A percentile compares a stretch with the other conserved stretches of the same genome.
phyloP scores from a whole-genome alignment of 2,797 vertebrate genomes.

The Loris lydekkerianus region DNA sequence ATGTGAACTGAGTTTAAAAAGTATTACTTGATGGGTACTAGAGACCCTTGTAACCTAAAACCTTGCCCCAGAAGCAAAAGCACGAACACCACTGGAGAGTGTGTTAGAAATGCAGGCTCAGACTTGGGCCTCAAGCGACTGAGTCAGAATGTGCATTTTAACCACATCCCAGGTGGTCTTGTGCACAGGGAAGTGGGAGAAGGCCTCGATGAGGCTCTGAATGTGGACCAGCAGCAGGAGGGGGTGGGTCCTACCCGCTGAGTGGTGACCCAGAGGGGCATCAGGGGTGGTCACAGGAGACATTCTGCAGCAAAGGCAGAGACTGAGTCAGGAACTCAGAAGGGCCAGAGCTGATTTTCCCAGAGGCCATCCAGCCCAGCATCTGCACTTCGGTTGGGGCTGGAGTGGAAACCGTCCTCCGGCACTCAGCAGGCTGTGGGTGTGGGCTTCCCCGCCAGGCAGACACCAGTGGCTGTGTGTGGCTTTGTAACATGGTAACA shows the following conservation, averaged over 20 bases:
- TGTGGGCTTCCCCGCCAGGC: background rate
- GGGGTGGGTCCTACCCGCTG: background rate
- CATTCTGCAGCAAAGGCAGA: background rate
- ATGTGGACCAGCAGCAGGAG: background rate
- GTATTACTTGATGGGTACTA: background rate
- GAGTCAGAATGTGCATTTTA: background rate
- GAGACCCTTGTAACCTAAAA: background rate
- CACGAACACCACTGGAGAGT: background rate
- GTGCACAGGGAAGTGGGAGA: rapidly evolving
- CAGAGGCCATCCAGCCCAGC: background rate
- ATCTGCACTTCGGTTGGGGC: background rate
- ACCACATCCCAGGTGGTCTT: background rate
- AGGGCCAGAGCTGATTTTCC: background rate
- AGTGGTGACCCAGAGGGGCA: background rate
- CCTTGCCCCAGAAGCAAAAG: background rate
- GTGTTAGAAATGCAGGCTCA: background rate
- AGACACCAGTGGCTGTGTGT: background rate
- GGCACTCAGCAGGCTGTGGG: background rate
- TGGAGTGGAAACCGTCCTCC: background rate
- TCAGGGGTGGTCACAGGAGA: background rate
- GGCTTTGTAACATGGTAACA: background rate
- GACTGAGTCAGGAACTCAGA: too few species aligned
- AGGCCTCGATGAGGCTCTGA: background rate
- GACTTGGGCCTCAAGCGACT: background rate
- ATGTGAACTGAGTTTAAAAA: background rate